phyloP scores from a whole-genome alignment of 2,113 vertebrate genomes.

The Sisor rabdophorus region DNA sequence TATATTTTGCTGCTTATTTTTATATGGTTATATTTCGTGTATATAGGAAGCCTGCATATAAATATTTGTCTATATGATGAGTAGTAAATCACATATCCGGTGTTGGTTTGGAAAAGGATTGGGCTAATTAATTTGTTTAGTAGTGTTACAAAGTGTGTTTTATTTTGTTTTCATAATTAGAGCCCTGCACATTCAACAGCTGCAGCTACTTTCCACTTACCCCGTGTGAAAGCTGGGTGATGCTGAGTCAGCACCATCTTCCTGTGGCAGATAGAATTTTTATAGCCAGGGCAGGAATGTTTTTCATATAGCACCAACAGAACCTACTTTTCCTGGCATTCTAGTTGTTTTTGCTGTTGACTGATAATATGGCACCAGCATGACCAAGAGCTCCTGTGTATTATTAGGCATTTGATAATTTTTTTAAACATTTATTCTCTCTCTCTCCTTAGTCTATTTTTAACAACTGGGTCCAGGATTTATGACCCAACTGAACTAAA shows the following conservation, averaged over 20 bases:
- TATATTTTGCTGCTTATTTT: not conserved
- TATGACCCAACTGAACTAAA: not conserved
- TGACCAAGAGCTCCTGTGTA: not conserved
- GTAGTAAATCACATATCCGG: too few relatives aligned
- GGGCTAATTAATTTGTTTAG: not conserved
- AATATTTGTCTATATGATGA: not conserved
- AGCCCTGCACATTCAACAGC: conserved; percentile 10
- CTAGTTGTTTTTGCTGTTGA: not conserved
- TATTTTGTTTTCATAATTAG: conserved; percentile 3
- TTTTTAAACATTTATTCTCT: not conserved
- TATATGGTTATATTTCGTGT: not conserved
- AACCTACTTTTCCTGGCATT: conserved; percentile 19
- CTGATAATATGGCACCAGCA: not conserved
- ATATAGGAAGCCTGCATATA: not conserved
- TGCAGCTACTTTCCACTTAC: conserved; percentile 36
- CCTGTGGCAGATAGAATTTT: conserved; percentile 22
- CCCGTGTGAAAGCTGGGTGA: not conserved
- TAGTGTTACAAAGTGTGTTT: not conserved
- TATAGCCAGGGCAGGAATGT: conserved; percentile 9
- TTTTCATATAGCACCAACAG: not conserved
- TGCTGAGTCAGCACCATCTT: conserved; percentile 16
- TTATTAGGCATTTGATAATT: not conserved
- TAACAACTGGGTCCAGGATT: not conserved
- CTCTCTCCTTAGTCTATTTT: not conserved
- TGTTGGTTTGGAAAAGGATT: too few relatives aligned